These are phyloP conservation scores for Eulithis testata DNA, from an alignment of 2,888 invertebrate species.

Conservation along the genomic window DNA sequence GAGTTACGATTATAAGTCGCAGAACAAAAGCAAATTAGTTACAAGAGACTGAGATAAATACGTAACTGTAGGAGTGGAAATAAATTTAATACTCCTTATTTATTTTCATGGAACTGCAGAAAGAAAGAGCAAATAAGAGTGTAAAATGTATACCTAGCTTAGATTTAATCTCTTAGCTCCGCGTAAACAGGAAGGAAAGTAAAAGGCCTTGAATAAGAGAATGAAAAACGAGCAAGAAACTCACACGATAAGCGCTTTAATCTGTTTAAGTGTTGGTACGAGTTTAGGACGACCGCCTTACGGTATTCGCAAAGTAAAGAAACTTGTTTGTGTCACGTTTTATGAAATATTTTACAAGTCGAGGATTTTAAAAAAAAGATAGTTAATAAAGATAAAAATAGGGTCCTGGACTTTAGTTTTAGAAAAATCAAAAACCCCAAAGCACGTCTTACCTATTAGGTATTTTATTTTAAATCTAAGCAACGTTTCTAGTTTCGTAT, in stretches of 20 bases:
- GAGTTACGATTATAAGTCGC: neutral
- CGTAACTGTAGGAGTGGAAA: neutral
- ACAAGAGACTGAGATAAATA: neutral
- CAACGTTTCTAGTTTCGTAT: too few species aligned
- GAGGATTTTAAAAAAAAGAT: too few species aligned
- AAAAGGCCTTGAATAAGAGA: conserved; percentile 73
- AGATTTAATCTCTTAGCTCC: conserved; percentile 75
- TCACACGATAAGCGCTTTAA: conserved; percentile 78
- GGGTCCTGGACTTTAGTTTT: too few species aligned
- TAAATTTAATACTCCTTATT: neutral
- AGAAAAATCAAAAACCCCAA: too few species aligned
- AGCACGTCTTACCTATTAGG: too few species aligned
- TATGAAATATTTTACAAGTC: neutral
- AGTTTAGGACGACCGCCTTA: conserved; percentile 36
- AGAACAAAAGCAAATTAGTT: neutral
- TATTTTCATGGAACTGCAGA: conserved; percentile 3
- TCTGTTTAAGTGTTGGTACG: conserved; percentile 73
- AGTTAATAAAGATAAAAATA: too few species aligned
- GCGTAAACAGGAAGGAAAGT: conserved; percentile 71
- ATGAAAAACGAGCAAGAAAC: conserved; percentile 75
- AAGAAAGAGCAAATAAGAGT: conserved; percentile 11
- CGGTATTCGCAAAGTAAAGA: conserved; percentile 17
- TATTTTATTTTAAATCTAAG: too few species aligned
- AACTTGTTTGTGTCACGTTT: conserved; percentile 14
- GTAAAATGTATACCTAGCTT: conserved; percentile 42